Evolutionary conservation across 2,888 invertebrate species (phyloP).

Genomic region (Thelaira solivaga): DNA sequence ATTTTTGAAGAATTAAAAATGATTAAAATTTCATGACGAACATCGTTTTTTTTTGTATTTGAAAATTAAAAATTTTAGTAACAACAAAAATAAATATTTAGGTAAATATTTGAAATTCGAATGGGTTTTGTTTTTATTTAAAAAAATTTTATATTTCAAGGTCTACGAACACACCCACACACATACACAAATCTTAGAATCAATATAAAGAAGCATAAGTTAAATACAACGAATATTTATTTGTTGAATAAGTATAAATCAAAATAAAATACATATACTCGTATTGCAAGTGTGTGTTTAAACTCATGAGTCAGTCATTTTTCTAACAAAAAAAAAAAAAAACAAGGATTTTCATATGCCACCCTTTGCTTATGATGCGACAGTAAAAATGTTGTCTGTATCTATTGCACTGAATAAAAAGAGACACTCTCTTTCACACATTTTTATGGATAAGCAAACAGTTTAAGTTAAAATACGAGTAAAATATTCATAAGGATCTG

Average conservation of each 20-base stretch:
- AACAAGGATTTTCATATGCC: slow-evolving; percentile 35
- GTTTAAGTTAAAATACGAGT: slow-evolving; percentile 52
- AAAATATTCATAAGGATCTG: slow-evolving; percentile 62
- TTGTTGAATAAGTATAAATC: slow-evolving; percentile 31
- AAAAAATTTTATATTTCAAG: slow-evolving; percentile 21
- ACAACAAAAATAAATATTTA: no score
- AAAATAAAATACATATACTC: slow-evolving; percentile 16
- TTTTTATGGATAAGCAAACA: background rate
- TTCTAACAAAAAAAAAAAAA: slow-evolving; percentile 34
- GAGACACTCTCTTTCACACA: background rate
- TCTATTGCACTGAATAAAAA: background rate
- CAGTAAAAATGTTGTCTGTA: slow-evolving; percentile 1
- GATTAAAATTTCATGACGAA: no score
- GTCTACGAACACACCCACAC: no score
- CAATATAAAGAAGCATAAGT: background rate
- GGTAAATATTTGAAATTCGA: no score
- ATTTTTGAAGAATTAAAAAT: no score
- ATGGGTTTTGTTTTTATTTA: no score
- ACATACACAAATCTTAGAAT: no score
- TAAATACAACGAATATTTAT: slow-evolving; percentile 1
- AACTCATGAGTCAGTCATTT: slow-evolving; percentile 48
- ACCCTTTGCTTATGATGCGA: slow-evolving; percentile 23
- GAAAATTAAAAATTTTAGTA: no score
- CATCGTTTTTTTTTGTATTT: no score
- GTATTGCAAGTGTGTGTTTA: no score